Evolutionary conservation across 2,888 invertebrate genomes (phyloP).

Genomic region (Drosophila mimica): DNA sequence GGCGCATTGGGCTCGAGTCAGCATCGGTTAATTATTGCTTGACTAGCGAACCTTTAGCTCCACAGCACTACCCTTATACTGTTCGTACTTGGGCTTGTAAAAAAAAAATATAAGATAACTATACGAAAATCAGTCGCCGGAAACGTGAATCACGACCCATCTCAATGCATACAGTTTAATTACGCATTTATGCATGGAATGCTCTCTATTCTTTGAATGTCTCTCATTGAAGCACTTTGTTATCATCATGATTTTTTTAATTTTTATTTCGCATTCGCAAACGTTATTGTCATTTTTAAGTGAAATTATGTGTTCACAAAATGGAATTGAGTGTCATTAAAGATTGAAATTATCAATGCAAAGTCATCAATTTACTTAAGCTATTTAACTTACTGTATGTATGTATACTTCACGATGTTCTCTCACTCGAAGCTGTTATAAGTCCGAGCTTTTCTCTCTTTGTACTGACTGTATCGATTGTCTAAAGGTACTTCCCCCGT

Average conservation of each 20-base stretch:
- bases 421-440: neutral
- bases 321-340: neutral
- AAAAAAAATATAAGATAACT: neutral
- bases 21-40: neutral
- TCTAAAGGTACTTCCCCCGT: neutral
- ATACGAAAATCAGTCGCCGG: slow-evolving; percentile 24
- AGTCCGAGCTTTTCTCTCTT: neutral
- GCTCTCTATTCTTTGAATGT: neutral
- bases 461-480: neutral
- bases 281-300: neutral
- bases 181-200: neutral
- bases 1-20: neutral
- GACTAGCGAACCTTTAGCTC: neutral
- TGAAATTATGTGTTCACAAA: neutral
- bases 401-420: slow-evolving; percentile 1
- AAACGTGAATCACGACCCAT: slow-evolving; percentile 33
- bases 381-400: neutral
- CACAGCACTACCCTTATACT: neutral
- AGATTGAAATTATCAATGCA: neutral
- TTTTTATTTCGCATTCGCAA: neutral
- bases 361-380: neutral
- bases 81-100: neutral
- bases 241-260: neutral
- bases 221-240: neutral
- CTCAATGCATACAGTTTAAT: neutral